Conservation (phyloP, 2,888 invertebrate genomes). For the Onthophagus sagittarius region DNA sequence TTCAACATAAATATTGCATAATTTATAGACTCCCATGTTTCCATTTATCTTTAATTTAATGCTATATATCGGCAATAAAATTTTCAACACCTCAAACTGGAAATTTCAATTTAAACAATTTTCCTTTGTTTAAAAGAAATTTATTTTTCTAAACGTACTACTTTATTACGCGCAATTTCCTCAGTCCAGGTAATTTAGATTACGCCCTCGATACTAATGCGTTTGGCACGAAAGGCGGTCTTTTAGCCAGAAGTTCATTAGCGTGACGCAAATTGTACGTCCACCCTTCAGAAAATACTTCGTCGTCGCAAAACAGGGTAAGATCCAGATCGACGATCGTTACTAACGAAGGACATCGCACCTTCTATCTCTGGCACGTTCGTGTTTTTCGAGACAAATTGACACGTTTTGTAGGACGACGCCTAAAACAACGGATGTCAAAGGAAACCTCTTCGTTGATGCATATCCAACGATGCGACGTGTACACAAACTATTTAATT, state of each 20-base stretch:
- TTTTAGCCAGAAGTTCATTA: not conserved
- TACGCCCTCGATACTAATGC: not conserved
- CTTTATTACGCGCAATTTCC: not conserved
- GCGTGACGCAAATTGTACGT: not conserved
- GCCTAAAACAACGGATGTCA: not conserved
- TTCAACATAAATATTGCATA: not conserved
- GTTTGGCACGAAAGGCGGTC: not conserved
- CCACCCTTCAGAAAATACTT: not conserved
- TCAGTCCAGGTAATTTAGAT: not conserved
- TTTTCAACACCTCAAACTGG: too few species aligned
- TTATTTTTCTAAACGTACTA: not conserved
- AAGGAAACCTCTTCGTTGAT: not conserved
- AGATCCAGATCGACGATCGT: not conserved
- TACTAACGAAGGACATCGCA: not conserved
- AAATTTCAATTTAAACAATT: not conserved
- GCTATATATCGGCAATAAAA: too few species aligned
- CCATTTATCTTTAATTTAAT: too few species aligned
- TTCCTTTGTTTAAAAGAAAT: not conserved
- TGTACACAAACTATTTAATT: constrained; percentile 7
- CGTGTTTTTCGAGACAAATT: not conserved
- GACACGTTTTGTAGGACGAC: not conserved
- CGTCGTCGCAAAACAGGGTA: not conserved
- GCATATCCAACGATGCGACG: not conserved
- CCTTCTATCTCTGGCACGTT: not conserved
- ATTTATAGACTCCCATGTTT: not conserved